Percentiles rank a stretch among this genome's conserved stretches.
These are phyloP conservation scores for Paraescarpia echinospica DNA, from an alignment of 1,140 invertebrate species.

Conservation along the genomic window DNA sequence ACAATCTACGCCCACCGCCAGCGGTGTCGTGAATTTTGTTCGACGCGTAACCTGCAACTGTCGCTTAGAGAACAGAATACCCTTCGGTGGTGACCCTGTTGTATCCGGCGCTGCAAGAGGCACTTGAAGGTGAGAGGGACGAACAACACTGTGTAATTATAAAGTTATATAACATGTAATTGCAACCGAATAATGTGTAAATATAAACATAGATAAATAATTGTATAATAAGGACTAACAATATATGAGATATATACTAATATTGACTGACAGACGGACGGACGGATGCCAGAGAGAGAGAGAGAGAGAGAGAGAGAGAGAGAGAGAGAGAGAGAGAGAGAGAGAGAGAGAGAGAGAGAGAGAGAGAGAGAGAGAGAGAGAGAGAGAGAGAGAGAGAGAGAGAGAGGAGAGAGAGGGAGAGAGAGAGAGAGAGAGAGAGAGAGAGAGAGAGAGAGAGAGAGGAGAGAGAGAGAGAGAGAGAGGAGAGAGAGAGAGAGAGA, in stretches of 20 bases:
- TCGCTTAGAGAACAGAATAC: not conserved
- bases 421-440: too few species aligned
- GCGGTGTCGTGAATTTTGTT: not conserved
- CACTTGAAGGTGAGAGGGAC: not conserved
- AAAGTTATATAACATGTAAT: not conserved
- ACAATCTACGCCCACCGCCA: not conserved
- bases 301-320: too few species aligned
- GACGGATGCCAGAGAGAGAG: too few species aligned
- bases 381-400: slow-evolving; percentile 1
- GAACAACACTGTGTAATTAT: not conserved
- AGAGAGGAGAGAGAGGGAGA: not conserved
- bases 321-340: too few species aligned
- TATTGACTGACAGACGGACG: not conserved
- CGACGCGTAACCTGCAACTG: not conserved
- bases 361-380: too few species aligned
- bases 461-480: not conserved
- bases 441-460: not conserved
- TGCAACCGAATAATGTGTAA: not conserved
- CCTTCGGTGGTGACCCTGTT: not conserved
- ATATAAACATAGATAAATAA: not conserved
- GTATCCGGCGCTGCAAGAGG: not conserved
- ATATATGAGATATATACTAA: not conserved
- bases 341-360: too few species aligned
- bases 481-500: not conserved
- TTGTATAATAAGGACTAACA: not conserved